A percentile compares a stretch with the other conserved stretches of the same genome.
phyloP scores from a whole-genome alignment of 1,140 invertebrate genomes.

The Brachionus plicatilis region DNA sequence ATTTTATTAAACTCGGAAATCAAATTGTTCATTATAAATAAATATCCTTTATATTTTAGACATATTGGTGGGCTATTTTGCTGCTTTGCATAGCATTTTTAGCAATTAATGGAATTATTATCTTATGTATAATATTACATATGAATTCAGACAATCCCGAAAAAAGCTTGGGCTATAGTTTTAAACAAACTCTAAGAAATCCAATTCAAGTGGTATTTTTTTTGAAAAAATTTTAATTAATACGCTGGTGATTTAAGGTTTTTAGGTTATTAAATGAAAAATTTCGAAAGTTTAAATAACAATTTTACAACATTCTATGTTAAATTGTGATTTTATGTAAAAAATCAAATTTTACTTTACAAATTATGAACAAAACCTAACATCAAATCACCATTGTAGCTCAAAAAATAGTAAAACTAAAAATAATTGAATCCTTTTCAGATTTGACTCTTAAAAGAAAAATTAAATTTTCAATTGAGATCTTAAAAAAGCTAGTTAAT shows the following conservation, averaged over 20 bases:
- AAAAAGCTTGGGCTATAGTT: background rate
- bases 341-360: background rate
- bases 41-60: background rate
- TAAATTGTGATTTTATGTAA: background rate
- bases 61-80: conserved; percentile 31
- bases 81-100: background rate
- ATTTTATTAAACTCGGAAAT: background rate
- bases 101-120: background rate
- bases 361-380: no score
- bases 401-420: no score
- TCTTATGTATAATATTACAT: background rate
- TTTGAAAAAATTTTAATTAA: background rate
- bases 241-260: no score
- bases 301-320: no score
- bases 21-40: no score
- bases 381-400: no score
- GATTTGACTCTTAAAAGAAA: no score
- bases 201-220: background rate
- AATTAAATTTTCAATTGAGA: no score
- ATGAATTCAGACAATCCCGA: conserved; percentile 30
- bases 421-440: no score
- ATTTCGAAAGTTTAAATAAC: no score
- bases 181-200: background rate
- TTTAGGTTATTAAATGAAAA: no score
- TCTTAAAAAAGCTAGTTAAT: no score